Evolutionary conservation across 2,113 vertebrate genomes (phyloP).

Genomic region (Willisornis vidua): DNA sequence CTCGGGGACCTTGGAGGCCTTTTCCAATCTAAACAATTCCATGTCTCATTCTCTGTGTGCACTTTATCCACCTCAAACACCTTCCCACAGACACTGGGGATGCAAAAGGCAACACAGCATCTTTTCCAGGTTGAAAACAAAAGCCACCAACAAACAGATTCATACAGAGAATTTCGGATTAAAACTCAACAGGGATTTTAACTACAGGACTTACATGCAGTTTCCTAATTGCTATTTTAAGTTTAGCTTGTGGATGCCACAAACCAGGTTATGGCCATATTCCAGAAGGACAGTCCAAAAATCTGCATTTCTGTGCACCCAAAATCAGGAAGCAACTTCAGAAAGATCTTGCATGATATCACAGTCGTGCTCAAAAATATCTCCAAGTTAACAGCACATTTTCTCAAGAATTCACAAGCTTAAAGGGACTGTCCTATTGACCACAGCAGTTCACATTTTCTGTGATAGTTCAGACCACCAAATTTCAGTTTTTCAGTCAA

Average conservation of each 20-base stretch:
- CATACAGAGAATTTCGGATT: not conserved
- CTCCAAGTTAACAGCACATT: not conserved
- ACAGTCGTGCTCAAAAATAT: not conserved
- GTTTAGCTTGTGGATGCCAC: not conserved
- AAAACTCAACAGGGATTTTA: not conserved
- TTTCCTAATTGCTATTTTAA: not conserved
- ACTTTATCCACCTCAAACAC: fast-evolving
- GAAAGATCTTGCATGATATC: not conserved
- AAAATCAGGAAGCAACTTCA: not conserved
- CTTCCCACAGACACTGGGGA: not conserved
- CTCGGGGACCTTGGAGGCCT: fast-evolving
- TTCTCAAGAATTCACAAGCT: not conserved
- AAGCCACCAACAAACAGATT: not conserved
- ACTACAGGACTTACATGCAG: not conserved
- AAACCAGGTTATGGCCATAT: not conserved
- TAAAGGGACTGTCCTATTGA: not conserved
- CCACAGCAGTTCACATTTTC: not conserved
- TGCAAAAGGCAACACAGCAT: not conserved
- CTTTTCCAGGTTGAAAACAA: not conserved
- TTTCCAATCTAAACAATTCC: not conserved
- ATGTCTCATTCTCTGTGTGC: not conserved
- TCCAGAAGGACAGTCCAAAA: not conserved
- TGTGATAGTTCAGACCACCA: not conserved
- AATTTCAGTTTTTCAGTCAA: not conserved
- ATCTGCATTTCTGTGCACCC: not conserved